These are phyloP conservation scores for Microtus montanus DNA, from an alignment of 2,113 vertebrate species.

Conservation along the genomic window DNA sequence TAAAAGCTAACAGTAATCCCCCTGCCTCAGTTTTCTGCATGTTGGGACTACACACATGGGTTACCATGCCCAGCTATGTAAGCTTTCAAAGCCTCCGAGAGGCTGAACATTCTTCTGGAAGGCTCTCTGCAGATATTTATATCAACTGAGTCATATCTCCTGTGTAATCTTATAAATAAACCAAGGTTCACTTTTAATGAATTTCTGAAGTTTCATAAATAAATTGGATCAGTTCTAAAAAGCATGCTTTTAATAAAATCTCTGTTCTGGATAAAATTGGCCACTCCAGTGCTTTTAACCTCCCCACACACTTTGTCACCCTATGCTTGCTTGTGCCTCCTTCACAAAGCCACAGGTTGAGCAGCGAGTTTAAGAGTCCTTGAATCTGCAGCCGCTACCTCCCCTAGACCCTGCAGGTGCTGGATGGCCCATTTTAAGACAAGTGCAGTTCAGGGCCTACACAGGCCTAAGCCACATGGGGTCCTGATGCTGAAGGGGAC, in stretches of 20 bases:
- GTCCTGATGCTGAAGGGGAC: too few species aligned
- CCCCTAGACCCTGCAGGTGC: neutral
- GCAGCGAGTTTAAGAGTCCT: neutral
- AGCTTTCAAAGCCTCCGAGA: neutral
- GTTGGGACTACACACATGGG: neutral
- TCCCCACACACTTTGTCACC: neutral
- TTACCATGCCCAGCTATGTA: neutral
- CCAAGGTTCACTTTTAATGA: neutral
- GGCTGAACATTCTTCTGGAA: neutral
- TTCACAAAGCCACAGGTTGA: neutral
- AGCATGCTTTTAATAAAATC: neutral
- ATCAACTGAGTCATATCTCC: neutral
- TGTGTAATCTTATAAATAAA: constrained; percentile 39
- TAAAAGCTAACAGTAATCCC: neutral
- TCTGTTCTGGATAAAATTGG: neutral
- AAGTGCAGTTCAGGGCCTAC: neutral
- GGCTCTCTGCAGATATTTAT: neutral
- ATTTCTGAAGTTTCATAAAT: constrained; percentile 33
- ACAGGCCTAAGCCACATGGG: neutral
- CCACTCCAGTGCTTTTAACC: neutral
- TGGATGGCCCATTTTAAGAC: neutral
- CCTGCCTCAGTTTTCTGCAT: neutral
- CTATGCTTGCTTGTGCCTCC: too few species aligned
- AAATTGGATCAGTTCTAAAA: constrained; percentile 32
- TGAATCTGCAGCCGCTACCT: neutral